Evolutionary conservation across 2,888 invertebrate species (phyloP).

Genomic region (Unio delphinus): DNA sequence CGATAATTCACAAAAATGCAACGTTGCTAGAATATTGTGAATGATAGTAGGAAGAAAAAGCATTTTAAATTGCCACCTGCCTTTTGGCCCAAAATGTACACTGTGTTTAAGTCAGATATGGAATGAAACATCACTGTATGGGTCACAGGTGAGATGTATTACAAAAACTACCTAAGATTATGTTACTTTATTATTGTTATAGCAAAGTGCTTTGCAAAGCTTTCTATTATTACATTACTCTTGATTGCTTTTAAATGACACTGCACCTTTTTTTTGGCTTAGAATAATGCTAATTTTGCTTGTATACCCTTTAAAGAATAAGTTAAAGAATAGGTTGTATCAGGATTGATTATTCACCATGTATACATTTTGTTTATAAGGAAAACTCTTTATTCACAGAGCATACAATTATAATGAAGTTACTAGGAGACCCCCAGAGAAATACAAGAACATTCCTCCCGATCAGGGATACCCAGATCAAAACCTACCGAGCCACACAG

Average conservation of each 20-base stretch:
- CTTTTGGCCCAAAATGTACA: too few species aligned
- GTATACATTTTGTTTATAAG: background rate
- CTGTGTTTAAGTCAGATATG: too few species aligned
- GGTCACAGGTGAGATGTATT: too few species aligned
- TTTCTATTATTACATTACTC: background rate
- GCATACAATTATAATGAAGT: constrained; percentile 40
- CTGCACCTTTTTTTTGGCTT: background rate
- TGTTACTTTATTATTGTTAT: too few species aligned
- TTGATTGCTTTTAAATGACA: constrained; percentile 1
- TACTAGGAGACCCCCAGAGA: constrained; percentile 29
- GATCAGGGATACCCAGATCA: constrained; percentile 13
- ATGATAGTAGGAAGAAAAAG: too few species aligned
- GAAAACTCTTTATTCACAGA: constrained; percentile 21
- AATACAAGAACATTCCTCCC: constrained; percentile 28
- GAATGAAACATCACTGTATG: too few species aligned
- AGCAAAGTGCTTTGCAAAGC: too few species aligned
- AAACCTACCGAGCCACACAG: constrained; percentile 19
- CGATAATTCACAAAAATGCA: too few species aligned
- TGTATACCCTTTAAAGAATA: background rate
- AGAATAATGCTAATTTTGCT: background rate
- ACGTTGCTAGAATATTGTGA: too few species aligned
- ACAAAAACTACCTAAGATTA: too few species aligned
- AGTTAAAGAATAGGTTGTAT: background rate
- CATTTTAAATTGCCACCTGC: too few species aligned
- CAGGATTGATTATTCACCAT: background rate